Evolutionary conservation across 2,888 invertebrate genomes (phyloP), one percentile per base, ranked within the genome.

Genomic region (Apamea monoglypha): DNA sequence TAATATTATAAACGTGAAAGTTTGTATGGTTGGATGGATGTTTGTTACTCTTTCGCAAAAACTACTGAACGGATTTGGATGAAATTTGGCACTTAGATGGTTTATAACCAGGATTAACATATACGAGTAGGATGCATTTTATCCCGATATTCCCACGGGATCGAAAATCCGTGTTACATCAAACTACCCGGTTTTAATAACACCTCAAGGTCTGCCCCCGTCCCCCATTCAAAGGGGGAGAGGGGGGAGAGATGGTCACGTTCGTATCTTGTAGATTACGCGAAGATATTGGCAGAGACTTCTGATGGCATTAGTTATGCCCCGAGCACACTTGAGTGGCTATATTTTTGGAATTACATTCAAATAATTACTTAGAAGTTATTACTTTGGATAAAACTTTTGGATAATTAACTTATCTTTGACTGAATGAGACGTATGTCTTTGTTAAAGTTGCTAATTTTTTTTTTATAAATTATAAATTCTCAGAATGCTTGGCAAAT

Each of bases 241-340:
- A 47, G 16, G 21, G 16, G 36, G n/a, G 18, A 32, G 61, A 36
- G 64, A 74, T 79, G 78, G 82, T 88, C 90, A 89, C 84, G 90
- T 90, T 76, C 82, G 67, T 53, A 80, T 76, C 81, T 66, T 80
- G 78, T 29, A 86, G 83, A 89, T 89, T 89, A 87, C 84, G 66
- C 44, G 63, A 78, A 87, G 89, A 87, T 90, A 90, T 90, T 83
- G 82, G 81, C 80, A 74, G 76, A 83, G 83, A 83, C 75, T 88
- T 68, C 82, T 79, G 82, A 86, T 80, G 70, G 44, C 66, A 82
- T 86, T 79, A 83, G 78, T 68, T 74, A 80, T 59, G 79, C 81
- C 76, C 36, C 67, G 74, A 78, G 80, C 66, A 72, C 76, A 79
- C 77, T 81, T 71, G 64, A 81, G 44, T 47, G 72, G 44, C 32